Evolutionary conservation across 2,797 vertebrate species (phyloP).

Genomic region (Sebastes flavidus): DNA sequence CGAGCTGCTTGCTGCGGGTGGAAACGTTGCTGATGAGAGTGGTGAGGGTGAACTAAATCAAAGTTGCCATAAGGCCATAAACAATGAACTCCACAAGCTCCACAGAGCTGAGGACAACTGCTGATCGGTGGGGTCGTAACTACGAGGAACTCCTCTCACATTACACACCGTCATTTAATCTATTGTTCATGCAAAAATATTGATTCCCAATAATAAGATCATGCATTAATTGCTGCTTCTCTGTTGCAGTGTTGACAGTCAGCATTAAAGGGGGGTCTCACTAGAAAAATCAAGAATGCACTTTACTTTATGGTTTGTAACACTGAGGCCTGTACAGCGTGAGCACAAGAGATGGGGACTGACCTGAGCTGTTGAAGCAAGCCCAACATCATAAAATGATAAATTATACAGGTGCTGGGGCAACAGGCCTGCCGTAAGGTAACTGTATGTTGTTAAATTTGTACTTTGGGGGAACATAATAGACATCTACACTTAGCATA

Average conservation of each 20-base stretch:
- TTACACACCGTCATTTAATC: constrained; percentile 20
- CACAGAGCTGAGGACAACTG: neutral
- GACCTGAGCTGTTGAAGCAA: neutral
- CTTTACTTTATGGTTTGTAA: neutral
- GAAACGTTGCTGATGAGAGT: neutral
- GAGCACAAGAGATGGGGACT: neutral
- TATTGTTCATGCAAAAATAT: constrained; percentile 9
- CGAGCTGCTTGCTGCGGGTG: neutral
- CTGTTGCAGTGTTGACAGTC: neutral
- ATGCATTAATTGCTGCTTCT: neutral
- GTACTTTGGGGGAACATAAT: neutral
- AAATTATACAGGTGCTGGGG: neutral
- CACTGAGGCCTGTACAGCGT: neutral
- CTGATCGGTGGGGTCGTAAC: neutral
- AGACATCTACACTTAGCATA: neutral
- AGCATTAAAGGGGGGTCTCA: neutral
- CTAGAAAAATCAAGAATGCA: constrained; percentile 1
- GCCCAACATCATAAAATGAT: neutral
- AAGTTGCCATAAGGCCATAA: neutral
- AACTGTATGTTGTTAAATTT: neutral
- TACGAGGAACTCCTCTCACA: neutral
- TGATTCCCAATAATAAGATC: constrained; percentile 12
- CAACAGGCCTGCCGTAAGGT: neutral
- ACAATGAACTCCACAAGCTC: neutral
- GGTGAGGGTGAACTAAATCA: neutral